A percentile compares a stretch with the other conserved stretches of the same genome.
Conservation (phyloP, 2,797 vertebrate species). For the Hafferia zeledoni region DNA sequence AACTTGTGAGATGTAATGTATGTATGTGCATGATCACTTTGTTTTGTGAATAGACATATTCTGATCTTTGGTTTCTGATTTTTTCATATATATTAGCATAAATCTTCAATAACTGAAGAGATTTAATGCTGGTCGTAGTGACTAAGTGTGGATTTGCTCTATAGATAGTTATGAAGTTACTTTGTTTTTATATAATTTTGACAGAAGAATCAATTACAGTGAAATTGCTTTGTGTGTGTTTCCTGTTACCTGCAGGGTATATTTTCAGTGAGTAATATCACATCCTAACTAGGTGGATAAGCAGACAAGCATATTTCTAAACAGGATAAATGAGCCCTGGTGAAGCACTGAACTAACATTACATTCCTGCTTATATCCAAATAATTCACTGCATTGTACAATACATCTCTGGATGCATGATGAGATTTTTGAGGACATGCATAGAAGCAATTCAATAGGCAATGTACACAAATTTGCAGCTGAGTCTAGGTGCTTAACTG, state of each 20-base stretch:
- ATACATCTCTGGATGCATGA: neutral
- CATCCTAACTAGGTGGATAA: slow-evolving; percentile 11
- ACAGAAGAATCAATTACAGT: slow-evolving; percentile 27
- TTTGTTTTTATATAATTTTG: slow-evolving; percentile 16
- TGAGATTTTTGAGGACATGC: slow-evolving; percentile 2
- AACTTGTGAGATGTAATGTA: neutral
- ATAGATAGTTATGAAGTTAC: slow-evolving; percentile 6
- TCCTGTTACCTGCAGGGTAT: slow-evolving; percentile 1
- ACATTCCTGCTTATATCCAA: neutral
- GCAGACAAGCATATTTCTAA: slow-evolving; percentile 33
- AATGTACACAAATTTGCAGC: neutral
- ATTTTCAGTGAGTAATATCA: slow-evolving; percentile 3
- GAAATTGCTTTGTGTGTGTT: slow-evolving; percentile 33
- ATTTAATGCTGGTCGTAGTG: neutral
- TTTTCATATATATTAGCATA: neutral
- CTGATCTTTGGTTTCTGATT: neutral
- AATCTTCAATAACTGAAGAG: neutral
- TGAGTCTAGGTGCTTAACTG: neutral
- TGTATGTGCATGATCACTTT: neutral
- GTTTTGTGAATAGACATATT: neutral
- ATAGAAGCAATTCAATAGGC: neutral
- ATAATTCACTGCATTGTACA: neutral
- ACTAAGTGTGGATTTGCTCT: neutral
- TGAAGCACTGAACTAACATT: slow-evolving; percentile 10
- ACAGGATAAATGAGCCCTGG: slow-evolving; percentile 24